Evolutionary conservation across 2,113 vertebrate species (phyloP).

Genomic region (Rana temporaria): DNA sequence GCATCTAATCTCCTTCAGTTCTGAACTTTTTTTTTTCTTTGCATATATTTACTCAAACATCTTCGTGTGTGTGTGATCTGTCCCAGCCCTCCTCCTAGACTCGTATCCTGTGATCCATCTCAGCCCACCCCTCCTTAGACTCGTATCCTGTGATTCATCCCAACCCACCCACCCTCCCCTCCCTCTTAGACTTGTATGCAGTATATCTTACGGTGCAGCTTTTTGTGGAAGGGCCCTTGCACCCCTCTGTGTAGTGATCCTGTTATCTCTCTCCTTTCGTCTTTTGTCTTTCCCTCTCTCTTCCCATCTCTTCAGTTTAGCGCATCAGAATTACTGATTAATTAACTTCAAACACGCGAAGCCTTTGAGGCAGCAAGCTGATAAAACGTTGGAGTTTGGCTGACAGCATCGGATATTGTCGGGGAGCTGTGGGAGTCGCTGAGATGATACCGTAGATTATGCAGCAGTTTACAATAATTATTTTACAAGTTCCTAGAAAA

Average conservation of each 20-base stretch:
- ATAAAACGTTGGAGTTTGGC: constrained; percentile 12
- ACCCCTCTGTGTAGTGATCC: too few relatives aligned
- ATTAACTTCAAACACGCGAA: constrained; percentile 26
- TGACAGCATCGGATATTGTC: constrained; percentile 23
- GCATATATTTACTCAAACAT: too few relatives aligned
- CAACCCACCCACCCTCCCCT: too few relatives aligned
- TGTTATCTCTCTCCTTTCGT: background rate
- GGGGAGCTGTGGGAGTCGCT: background rate
- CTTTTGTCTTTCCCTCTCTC: background rate
- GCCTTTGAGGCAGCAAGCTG: constrained; percentile 30
- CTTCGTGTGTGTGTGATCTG: too few relatives aligned
- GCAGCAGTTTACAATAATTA: constrained; percentile 19
- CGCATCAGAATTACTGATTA: constrained; percentile 29
- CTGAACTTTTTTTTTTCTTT: too few relatives aligned
- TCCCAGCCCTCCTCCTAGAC: too few relatives aligned
- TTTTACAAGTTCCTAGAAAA: constrained; percentile 34
- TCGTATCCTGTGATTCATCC: too few relatives aligned
- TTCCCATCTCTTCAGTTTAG: background rate
- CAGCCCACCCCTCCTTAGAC: too few relatives aligned
- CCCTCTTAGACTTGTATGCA: too few relatives aligned
- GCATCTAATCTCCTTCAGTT: too few relatives aligned
- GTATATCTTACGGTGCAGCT: too few relatives aligned
- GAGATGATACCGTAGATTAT: constrained; percentile 33
- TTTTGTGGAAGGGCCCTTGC: background rate
- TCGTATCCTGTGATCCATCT: too few relatives aligned